These are phyloP conservation scores for Drosophila ananassae DNA, from an alignment of 1,140 invertebrate species.

Conservation along the genomic window DNA sequence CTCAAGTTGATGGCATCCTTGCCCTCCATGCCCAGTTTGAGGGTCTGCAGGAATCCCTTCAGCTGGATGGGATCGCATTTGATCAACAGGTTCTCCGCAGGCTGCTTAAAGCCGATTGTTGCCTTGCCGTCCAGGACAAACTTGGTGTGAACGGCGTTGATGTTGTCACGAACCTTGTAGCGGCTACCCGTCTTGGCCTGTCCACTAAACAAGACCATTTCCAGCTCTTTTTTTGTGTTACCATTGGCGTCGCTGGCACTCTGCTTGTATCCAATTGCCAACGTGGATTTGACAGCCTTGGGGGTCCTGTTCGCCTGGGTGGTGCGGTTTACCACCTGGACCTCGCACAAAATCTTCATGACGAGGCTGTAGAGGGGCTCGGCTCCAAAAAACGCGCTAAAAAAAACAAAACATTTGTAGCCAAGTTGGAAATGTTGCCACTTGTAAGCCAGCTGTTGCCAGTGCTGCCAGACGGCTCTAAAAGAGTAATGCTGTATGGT, in stretches of 20 bases:
- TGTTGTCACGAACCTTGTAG: conserved; percentile 88
- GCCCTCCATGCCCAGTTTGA: conserved; percentile 87
- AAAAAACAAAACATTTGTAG: conserved; percentile 80
- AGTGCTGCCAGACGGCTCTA: background rate
- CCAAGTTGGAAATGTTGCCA: conserved; percentile 12
- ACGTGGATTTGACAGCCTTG: conserved; percentile 85
- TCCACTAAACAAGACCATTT: conserved; percentile 87
- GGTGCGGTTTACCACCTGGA: conserved; percentile 87
- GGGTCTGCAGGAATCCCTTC: conserved; percentile 88
- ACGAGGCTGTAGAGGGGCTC: background rate
- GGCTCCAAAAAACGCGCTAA: conserved; percentile 26
- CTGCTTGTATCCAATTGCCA: conserved; percentile 87
- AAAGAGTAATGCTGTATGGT: background rate
- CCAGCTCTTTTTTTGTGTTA: conserved; percentile 84
- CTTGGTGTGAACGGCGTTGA: conserved; percentile 88
- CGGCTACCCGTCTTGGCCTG: conserved; percentile 88
- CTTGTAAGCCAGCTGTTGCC: conserved; percentile 4
- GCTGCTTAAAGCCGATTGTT: conserved; percentile 89
- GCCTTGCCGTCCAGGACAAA: conserved; percentile 90
- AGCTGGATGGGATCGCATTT: conserved; percentile 88
- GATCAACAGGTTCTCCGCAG: conserved; percentile 89
- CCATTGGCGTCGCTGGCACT: conserved; percentile 60
- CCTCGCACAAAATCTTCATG: conserved; percentile 89
- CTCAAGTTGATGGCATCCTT: conserved; percentile 86
- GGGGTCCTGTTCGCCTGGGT: conserved; percentile 83